Percentiles rank a stretch among this genome's conserved stretches.
Conservation (phyloP, 2,113 vertebrate species). For the Rhinichthys klamathensis region DNA sequence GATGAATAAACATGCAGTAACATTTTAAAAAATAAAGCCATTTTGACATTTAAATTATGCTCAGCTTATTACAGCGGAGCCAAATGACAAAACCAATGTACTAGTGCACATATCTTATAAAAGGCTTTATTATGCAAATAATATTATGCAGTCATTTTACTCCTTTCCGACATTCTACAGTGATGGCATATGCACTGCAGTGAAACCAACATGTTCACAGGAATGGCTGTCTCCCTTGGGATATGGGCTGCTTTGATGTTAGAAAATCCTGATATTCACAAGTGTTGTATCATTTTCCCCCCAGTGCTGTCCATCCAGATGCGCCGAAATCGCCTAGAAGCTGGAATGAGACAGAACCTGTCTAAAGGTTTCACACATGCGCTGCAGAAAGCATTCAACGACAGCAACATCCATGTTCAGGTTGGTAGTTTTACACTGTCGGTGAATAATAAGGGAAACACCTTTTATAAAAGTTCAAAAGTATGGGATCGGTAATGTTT, state of each 20-base stretch:
- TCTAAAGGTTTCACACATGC: conserved; percentile 86
- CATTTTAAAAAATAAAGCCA: background rate
- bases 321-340: conserved; percentile 78
- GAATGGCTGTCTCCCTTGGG: conserved; percentile 32
- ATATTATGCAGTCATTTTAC: background rate
- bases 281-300: conserved; percentile 53
- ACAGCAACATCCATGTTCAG: conserved; percentile 78
- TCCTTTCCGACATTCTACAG: background rate
- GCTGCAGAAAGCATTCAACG: conserved; percentile 86
- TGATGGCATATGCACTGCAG: background rate
- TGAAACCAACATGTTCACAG: conserved; percentile 10
- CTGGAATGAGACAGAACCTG: conserved; percentile 82
- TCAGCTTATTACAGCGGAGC: background rate
- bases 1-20: background rate
- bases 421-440: conserved; percentile 63
- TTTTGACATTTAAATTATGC: background rate
- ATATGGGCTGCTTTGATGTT: conserved; percentile 43
- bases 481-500: background rate
- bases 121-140: background rate
- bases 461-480: background rate
- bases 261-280: conserved; percentile 12
- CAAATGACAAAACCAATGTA: background rate
- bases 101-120: background rate
- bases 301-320: conserved; percentile 89
- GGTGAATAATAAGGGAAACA: background rate